A percentile compares a stretch with the other conserved stretches of the same genome.
Conservation (phyloP, 1,140 invertebrate species). For the Sarcophaga bullata region DNA sequence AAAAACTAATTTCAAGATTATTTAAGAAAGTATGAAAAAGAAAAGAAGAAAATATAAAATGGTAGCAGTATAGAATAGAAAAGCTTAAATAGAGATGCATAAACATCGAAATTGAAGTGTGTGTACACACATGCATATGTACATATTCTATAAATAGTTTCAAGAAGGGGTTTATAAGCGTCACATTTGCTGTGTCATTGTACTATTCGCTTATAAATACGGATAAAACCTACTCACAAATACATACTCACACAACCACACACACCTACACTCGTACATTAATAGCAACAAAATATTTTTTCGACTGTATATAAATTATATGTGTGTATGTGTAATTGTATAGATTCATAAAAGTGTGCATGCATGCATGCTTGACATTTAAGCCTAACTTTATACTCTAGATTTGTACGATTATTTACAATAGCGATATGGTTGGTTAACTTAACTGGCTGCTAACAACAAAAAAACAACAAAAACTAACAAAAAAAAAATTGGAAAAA, state of each 20-base stretch:
- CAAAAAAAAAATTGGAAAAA: too few species aligned
- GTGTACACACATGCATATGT: not conserved
- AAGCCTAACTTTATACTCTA: constrained; percentile 27
- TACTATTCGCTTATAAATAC: not conserved
- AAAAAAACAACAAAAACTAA: too few species aligned
- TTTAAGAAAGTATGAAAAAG: too few species aligned
- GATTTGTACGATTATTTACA: not conserved
- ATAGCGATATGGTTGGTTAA: constrained; percentile 21
- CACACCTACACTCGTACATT: too few species aligned
- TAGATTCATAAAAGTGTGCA: not conserved
- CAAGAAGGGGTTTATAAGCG: constrained; percentile 23
- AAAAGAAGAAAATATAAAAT: too few species aligned
- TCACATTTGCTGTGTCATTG: constrained; percentile 39
- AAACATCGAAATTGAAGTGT: not conserved
- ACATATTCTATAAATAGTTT: constrained; percentile 28
- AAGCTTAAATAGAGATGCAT: not conserved
- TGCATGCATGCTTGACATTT: not conserved
- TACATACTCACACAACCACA: too few species aligned
- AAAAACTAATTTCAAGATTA: too few species aligned
- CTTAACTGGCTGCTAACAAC: constrained; percentile 11
- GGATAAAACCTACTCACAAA: too few species aligned
- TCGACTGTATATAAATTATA: not conserved
- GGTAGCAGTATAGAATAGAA: not conserved
- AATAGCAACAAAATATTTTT: too few species aligned
- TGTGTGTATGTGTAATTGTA: not conserved